These are phyloP conservation scores for Hartigia nigra DNA, from an alignment of 2,888 invertebrate species.

Conservation along the genomic window DNA sequence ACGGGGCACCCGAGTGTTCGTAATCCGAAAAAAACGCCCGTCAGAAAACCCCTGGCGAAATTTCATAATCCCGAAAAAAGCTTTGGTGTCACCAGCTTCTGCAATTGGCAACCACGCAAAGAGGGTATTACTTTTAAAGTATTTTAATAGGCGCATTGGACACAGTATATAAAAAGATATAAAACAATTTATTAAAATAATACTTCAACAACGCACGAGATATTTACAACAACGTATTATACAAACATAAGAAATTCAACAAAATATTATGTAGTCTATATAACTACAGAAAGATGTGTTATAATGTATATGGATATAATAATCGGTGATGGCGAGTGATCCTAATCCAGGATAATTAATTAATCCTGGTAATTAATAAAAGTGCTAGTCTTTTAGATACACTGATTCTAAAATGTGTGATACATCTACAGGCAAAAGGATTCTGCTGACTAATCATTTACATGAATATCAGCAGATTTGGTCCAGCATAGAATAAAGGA, in stretches of 20 bases:
- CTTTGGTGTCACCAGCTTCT: neutral
- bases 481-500: no score
- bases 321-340: neutral
- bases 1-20: neutral
- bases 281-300: neutral
- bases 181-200: conserved; percentile 15
- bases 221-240: conserved; percentile 20
- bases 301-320: neutral
- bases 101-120: neutral
- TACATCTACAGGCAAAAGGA: neutral
- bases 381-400: neutral
- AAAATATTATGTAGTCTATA: conserved; percentile 4
- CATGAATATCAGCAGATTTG: neutral
- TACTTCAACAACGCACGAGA: conserved; percentile 1
- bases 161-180: neutral
- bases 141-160: neutral
- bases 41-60: neutral
- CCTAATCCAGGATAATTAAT: neutral
- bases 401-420: neutral
- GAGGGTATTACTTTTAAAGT: neutral
- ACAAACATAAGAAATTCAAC: conserved; percentile 16
- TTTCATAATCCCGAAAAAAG: neutral
- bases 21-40: neutral
- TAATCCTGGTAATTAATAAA: neutral
- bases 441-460: neutral